Conservation (phyloP, 2,113 vertebrate species). For the Lampris incognitus region DNA sequence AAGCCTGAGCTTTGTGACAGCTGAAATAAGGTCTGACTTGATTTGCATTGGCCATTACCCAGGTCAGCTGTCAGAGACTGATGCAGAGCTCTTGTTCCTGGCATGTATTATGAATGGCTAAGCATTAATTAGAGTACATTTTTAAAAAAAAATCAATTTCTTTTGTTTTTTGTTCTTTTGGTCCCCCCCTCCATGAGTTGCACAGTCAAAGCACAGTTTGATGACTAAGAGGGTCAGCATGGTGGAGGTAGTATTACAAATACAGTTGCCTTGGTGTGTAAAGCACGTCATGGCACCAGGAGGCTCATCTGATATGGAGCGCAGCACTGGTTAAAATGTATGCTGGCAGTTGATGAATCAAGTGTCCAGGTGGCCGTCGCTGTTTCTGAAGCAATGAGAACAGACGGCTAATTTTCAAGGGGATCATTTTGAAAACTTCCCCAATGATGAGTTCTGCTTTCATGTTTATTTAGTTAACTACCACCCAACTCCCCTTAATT, state of each 20-base stretch:
- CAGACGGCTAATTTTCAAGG: not conserved
- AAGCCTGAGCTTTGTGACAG: conserved; percentile 31
- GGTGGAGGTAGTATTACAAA: no score
- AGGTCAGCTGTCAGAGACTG: conserved; percentile 28
- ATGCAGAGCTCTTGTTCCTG: conserved; percentile 23
- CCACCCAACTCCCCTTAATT: no score
- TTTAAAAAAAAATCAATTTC: no score
- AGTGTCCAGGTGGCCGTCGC: conserved; percentile 48
- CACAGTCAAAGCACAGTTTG: not conserved
- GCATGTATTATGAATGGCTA: conserved; percentile 35
- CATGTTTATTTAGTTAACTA: no score
- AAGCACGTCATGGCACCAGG: not conserved
- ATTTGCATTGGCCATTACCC: conserved; percentile 3
- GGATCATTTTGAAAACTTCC: no score
- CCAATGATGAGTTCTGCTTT: no score
- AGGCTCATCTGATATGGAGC: not conserved
- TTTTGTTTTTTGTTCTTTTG: not conserved
- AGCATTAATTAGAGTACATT: conserved; percentile 16
- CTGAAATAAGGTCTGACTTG: conserved; percentile 9
- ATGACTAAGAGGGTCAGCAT: not conserved
- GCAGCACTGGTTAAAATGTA: conserved; percentile 24
- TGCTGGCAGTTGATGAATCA: conserved; percentile 52
- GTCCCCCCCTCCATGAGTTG: no score
- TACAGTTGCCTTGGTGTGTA: not conserved
- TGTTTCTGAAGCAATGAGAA: not conserved